A percentile compares a stretch with the other conserved stretches of the same genome.
Conservation (phyloP, 2,888 invertebrate genomes). For the Dichetophora obliterata region DNA sequence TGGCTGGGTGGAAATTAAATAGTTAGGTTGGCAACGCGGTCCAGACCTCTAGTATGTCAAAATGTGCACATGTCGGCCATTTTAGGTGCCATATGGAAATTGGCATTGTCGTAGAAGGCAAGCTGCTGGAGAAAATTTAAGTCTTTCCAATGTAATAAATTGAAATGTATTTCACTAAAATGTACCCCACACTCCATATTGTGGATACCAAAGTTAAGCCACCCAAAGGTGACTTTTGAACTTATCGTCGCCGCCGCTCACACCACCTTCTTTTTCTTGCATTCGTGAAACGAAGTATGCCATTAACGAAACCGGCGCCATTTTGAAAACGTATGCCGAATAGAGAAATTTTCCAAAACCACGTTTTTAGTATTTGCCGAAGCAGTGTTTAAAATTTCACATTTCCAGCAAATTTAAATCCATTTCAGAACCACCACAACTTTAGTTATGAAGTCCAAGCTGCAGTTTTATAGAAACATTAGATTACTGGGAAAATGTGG, state of each 20-base stretch:
- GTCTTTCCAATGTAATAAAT: background rate
- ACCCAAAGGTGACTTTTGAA: background rate
- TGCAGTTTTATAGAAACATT: background rate
- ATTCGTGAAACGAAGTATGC: background rate
- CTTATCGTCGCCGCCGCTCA: background rate
- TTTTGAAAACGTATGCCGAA: constrained; percentile 53
- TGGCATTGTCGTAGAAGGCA: too few species aligned
- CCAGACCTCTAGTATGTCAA: background rate
- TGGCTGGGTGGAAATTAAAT: background rate
- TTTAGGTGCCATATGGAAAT: background rate
- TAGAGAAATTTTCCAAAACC: constrained; percentile 50
- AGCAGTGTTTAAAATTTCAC: background rate
- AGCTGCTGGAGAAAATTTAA: background rate
- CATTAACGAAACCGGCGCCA: constrained; percentile 49
- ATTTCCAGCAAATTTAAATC: constrained; percentile 12
- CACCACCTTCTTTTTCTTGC: background rate
- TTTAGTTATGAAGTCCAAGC: too few species aligned
- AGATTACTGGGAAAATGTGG: background rate
- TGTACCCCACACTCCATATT: background rate
- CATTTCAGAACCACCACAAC: background rate
- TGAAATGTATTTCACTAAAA: background rate
- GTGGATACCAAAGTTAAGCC: background rate
- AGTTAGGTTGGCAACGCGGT: background rate
- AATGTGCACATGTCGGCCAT: background rate
- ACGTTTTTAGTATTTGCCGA: constrained; percentile 43